These are phyloP conservation scores for Peromyscus leucopus DNA, from an alignment of 2,113 vertebrate species.

Conservation along the genomic window DNA sequence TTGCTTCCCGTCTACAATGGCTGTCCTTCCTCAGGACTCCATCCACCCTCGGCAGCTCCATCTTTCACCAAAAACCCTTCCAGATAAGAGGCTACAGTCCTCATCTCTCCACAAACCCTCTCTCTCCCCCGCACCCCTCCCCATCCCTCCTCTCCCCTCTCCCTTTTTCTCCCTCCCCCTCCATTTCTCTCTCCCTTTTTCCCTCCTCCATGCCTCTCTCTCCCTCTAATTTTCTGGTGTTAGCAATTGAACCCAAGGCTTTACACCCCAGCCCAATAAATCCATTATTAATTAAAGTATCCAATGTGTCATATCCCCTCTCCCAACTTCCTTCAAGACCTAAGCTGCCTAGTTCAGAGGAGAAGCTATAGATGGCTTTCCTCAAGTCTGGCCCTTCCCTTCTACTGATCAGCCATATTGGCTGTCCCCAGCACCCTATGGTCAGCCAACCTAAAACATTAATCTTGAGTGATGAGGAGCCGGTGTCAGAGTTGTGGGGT, in stretches of 20 bases:
- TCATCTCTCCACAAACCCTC: background rate
- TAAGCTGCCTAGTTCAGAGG: background rate
- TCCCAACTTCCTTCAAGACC: background rate
- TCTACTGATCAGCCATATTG: background rate
- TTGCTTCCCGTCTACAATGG: background rate
- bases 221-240: background rate
- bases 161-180: no score
- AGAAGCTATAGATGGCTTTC: background rate
- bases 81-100: background rate
- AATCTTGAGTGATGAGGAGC: background rate
- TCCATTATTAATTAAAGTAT: background rate
- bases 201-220: background rate
- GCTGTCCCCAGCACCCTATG: background rate
- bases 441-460: background rate
- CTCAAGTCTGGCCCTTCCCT: background rate
- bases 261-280: background rate
- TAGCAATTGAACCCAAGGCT: background rate
- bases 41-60: background rate
- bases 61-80: background rate
- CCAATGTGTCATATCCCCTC: background rate
- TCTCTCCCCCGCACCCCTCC: no score
- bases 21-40: background rate
- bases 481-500: background rate
- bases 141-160: background rate
- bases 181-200: background rate